Conservation (phyloP, 2,888 invertebrate species). For the Graphium colonna region DNA sequence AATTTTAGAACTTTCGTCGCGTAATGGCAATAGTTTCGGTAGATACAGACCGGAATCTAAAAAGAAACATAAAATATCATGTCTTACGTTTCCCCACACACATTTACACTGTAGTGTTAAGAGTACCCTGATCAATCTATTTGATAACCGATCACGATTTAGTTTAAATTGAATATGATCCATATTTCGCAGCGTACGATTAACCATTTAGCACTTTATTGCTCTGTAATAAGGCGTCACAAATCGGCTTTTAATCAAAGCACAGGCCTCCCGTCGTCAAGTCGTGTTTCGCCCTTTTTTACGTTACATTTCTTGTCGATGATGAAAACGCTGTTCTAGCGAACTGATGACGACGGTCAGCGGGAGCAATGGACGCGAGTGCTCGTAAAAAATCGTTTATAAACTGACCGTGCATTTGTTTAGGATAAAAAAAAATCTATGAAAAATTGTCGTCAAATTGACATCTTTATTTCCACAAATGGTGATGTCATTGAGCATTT, state of each 20-base stretch:
- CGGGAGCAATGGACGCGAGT: slow-evolving; percentile 28
- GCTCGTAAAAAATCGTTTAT: slow-evolving; percentile 9
- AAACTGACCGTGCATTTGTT: too few relatives aligned
- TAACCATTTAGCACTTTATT: background rate
- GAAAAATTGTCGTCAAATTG: too few relatives aligned
- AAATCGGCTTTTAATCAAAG: slow-evolving; percentile 9
- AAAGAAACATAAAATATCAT: too few relatives aligned
- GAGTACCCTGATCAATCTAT: slow-evolving; percentile 12
- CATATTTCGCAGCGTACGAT: background rate
- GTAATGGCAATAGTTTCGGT: too few relatives aligned
- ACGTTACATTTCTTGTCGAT: slow-evolving; percentile 54
- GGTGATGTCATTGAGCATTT: too few relatives aligned
- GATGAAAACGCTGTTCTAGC: slow-evolving; percentile 49
- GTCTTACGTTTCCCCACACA: too few relatives aligned
- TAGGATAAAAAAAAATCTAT: too few relatives aligned
- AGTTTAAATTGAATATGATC: slow-evolving; percentile 14
- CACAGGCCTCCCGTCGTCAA: slow-evolving; percentile 44
- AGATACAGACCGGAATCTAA: too few relatives aligned
- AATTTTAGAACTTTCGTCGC: too few relatives aligned
- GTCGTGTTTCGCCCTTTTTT: slow-evolving; percentile 52
- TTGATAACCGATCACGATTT: slow-evolving; percentile 13
- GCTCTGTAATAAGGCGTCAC: background rate
- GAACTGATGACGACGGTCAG: slow-evolving; percentile 40
- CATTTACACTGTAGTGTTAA: background rate
- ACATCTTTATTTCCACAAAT: too few relatives aligned